Conservation (phyloP, 2,888 invertebrate species). For the Agrotis puta region DNA sequence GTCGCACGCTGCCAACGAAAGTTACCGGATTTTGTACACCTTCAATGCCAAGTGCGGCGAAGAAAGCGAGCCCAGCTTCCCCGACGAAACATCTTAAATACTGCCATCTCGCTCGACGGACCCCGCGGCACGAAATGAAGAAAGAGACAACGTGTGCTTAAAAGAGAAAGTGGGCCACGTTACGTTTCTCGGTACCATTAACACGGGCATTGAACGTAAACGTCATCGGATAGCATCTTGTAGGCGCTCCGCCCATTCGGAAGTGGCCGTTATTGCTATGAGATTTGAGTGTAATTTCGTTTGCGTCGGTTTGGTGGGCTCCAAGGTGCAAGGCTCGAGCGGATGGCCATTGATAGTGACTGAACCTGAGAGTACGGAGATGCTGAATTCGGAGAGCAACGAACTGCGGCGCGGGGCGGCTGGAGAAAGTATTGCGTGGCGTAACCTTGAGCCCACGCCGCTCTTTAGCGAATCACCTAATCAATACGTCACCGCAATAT, state of each 20-base stretch:
- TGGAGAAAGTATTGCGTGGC: constrained; percentile 88
- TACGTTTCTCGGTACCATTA: constrained; percentile 90
- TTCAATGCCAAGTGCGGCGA: constrained; percentile 90
- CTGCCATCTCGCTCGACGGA: constrained; percentile 82
- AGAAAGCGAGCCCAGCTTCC: constrained; percentile 89
- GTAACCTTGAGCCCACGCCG: constrained; percentile 88
- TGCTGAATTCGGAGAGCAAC: constrained; percentile 89
- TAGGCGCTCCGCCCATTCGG: constrained; percentile 62
- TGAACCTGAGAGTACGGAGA: constrained; percentile 66
- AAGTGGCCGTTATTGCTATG: constrained; percentile 67
- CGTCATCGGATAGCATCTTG: constrained; percentile 83
- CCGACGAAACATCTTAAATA: constrained; percentile 77
- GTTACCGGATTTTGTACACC: constrained; percentile 89
- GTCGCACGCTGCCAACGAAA: constrained; percentile 85
- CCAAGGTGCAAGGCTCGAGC: constrained; percentile 72
- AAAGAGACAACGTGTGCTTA: constrained; percentile 87
- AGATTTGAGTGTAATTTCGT: constrained; percentile 65
- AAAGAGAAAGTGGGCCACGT: constrained; percentile 91
- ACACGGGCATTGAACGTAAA: constrained; percentile 89
- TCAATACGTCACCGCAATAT: constrained; percentile 82
- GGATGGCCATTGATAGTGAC: constrained; percentile 73
- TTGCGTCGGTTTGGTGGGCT: constrained; percentile 56
- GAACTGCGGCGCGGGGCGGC: constrained; percentile 82
- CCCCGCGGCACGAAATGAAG: constrained; percentile 70
- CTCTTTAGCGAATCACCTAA: constrained; percentile 84